These are phyloP conservation scores for Meiosimyza decipiens DNA, from an alignment of 2,888 invertebrate species.

Conservation along the genomic window DNA sequence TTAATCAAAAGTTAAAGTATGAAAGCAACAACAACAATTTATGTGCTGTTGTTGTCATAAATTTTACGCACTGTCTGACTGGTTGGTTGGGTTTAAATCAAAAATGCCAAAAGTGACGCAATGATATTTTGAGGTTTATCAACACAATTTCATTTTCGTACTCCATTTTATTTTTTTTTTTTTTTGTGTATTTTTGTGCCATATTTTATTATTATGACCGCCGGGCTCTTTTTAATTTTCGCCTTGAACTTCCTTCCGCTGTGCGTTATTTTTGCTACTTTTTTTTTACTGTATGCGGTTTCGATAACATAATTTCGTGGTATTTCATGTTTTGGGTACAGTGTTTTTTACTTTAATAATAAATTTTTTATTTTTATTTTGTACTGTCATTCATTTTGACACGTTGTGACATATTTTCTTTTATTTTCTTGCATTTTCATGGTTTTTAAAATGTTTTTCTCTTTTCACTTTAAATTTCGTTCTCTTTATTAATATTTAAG, in stretches of 20 bases:
- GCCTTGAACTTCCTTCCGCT: slow-evolving; percentile 26
- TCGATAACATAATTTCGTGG: slow-evolving; percentile 1
- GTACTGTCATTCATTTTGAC: slow-evolving; percentile 11
- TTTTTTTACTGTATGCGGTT: slow-evolving; percentile 8
- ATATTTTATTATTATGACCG: slow-evolving; percentile 41
- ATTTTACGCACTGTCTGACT: slow-evolving; percentile 31
- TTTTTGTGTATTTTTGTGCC: slow-evolving; percentile 26
- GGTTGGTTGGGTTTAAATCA: slow-evolving; percentile 20
- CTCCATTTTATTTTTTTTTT: slow-evolving; percentile 51
- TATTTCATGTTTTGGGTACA: not conserved
- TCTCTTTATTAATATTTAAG: not conserved
- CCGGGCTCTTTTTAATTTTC: slow-evolving; percentile 43
- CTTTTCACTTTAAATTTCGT: not conserved
- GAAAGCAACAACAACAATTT: not conserved
- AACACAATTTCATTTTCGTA: slow-evolving; percentile 27
- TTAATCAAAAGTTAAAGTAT: slow-evolving; percentile 12
- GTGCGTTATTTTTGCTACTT: not conserved
- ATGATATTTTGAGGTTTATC: slow-evolving; percentile 6
- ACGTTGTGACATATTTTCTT: slow-evolving; percentile 12
- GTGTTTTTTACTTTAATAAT: slow-evolving; percentile 1
- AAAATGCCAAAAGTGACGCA: slow-evolving; percentile 31
- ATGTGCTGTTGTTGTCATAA: slow-evolving; percentile 35
- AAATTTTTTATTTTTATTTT: slow-evolving; percentile 1
- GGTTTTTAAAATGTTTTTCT: not conserved
- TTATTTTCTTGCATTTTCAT: not conserved